Evolutionary conservation across 2,888 invertebrate species (phyloP).

Genomic region (Eudemis profundana): DNA sequence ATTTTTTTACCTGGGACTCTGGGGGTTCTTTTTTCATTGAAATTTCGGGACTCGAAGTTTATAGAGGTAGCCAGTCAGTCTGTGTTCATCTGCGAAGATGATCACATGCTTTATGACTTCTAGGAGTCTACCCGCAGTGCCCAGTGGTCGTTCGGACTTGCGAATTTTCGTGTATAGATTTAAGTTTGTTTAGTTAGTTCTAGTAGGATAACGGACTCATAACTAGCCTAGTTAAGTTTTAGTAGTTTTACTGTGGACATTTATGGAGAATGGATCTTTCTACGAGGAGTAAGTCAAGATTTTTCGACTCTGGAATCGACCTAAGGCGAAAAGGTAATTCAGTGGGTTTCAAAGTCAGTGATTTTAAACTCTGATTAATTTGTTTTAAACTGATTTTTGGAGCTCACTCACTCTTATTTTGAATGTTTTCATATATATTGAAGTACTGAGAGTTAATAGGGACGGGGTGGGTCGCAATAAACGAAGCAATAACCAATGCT

Average conservation of each 20-base stretch:
- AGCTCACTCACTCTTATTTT: constrained; percentile 40
- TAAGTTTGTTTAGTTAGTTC: constrained; percentile 44
- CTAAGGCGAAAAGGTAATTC: constrained; percentile 82
- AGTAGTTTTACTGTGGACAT: constrained; percentile 50
- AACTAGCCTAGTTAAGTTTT: constrained; percentile 34
- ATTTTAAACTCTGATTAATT: background rate
- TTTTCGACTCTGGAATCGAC: constrained; percentile 84
- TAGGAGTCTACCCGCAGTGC: constrained; percentile 62
- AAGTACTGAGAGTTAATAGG: constrained; percentile 62
- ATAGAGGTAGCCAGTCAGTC: constrained; percentile 82
- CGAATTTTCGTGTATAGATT: constrained; percentile 40
- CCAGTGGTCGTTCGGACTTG: constrained; percentile 64
- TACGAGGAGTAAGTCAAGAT: constrained; percentile 84
- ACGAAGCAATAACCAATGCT: constrained; percentile 80
- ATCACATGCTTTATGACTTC: constrained; percentile 80
- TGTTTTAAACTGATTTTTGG: constrained; percentile 25
- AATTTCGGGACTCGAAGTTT: constrained; percentile 71
- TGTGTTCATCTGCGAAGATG: constrained; percentile 85
- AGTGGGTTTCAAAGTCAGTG: constrained; percentile 42
- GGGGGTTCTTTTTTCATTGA: constrained; percentile 78
- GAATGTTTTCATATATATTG: constrained; percentile 39
- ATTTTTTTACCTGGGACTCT: constrained; percentile 81
- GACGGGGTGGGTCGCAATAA: constrained; percentile 66
- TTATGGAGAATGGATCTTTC: constrained; percentile 76
- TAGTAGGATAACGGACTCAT: constrained; percentile 40